Evolutionary conservation across 1,140 invertebrate species (phyloP), one percentile per base, ranked within the genome.

Genomic region (Drosophila micromelanica): DNA sequence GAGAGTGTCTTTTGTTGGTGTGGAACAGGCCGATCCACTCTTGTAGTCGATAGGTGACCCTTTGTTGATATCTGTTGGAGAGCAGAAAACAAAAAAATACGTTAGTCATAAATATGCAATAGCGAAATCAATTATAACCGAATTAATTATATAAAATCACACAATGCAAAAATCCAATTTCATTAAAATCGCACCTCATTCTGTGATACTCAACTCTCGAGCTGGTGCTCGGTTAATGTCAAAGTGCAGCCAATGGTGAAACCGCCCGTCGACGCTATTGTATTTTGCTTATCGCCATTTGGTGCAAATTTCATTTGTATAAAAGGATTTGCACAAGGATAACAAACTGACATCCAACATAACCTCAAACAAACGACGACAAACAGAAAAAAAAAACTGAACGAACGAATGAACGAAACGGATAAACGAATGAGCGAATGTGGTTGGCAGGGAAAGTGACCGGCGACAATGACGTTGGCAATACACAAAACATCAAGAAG

Each of bases 41-140:
- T 97, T 97, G 93, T 97, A 97, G 92, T 97, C 96, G 93, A 97
- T 95, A 90, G 96, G 96, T 80, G 95, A 94, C 94, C 96, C 97
- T 93, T 97, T 97, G 92, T 96, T 96, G 91, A 96, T 96, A 93
- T 97, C 96, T 96, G 94, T 90, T 72, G 93, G 80, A 45, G 5
- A 15, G 27, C 3, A 43, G 27, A 43, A 3, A 32, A 15, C 6
- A 23, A 11, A 11, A 5, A 15, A n/a, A 20, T 8, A 20, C 0
- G 15, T 76, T 71, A 74, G 71, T 69, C 51, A 59, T 51, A 20
- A 49, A 62, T 67, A 46, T 43, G 15, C n/a, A 8, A 35, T 35
- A 51, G 8, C 51, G 45, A 59, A 59, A 71, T 63, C 42, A 71
- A 63, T 74, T 74, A 62, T 51, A 54, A 8, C 38, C 6, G 23